Base-by-base conservation (phyloP, 2,888 invertebrate genomes). In the Dryobota labecula region DNA sequence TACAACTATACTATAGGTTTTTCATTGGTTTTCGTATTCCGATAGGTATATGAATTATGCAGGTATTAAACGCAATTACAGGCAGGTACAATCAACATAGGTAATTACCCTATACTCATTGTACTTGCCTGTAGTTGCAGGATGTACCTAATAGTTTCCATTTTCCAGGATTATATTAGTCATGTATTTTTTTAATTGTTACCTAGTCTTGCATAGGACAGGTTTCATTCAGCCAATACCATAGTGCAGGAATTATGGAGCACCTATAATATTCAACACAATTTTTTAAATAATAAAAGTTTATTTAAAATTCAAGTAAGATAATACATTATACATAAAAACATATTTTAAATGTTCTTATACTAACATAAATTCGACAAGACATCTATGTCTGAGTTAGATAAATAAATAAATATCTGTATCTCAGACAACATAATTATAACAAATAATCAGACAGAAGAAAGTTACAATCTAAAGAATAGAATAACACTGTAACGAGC, bases 161-260 rank as follows among this genome's bases (percentile, higher is more conserved):
- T 49, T 61, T 61, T 49, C 75, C 67, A 49, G 24, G 51, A 51
- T 65, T 45, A 45, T 58, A 51, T 65, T 45, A 45, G 8, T 57
- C 13, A 51, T 63, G 9, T 63, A 15, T 13, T 47, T 45, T 57
- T 73, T 47, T 18, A 38, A 66, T 73, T 66, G 18, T n/a, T 47
- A 47, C 33, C 13, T 60, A 47, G 2, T 20, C n/a, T 57, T n/a
- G 60, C 27, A 36, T 13, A 27, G n/a, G 7, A 24, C 33, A 60
- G 58, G 54, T 60, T 27, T 27, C 24, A 60, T 73, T 41, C 33
- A 41, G 41, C n/a, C 20, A 45, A 27, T 38, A 73, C 36, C 24
- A 67, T 27, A 27, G 13, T 61, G 30, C 13, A 33, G 9, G 7
- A 27, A 58, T 24, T 27, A 58, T 7, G 41, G 20, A 27, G 11